phyloP scores from a whole-genome alignment of 2,113 vertebrate species.

The Mellivora capensis region DNA sequence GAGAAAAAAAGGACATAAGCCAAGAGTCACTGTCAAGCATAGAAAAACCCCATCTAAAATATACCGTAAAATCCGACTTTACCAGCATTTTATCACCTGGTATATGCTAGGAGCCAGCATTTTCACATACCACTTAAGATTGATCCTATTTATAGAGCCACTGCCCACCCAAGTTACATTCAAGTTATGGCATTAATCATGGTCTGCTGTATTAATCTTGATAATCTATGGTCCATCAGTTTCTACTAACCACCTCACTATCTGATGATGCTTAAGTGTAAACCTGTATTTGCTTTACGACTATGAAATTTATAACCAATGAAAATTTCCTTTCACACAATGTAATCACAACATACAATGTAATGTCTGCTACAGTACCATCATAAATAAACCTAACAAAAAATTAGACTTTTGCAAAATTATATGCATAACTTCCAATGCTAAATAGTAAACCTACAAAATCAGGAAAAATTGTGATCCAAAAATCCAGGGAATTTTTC shows the following conservation, averaged over 20 bases:
- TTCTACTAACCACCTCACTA: neutral
- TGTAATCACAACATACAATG: neutral
- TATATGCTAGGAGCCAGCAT: neutral
- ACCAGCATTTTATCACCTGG: neutral
- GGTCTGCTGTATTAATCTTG: conserved; percentile 9
- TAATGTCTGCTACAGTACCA: neutral
- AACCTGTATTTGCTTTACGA: neutral
- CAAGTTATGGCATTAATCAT: neutral
- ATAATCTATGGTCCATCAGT: neutral
- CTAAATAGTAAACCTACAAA: neutral
- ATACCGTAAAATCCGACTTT: neutral
- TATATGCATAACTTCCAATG: neutral
- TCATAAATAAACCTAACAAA: neutral
- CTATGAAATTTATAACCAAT: conserved; percentile 35
- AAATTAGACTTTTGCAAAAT: neutral
- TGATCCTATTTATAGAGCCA: neutral
- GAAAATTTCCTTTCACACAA: conserved; percentile 22
- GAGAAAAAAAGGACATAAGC: neutral
- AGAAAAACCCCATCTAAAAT: conserved; percentile 7
- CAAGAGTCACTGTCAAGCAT: neutral
- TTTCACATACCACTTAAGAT: conserved; percentile 5
- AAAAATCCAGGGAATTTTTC: conserved; percentile 23
- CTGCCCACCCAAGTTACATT: neutral
- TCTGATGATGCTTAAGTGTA: neutral
- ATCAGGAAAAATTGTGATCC: neutral